Evolutionary conservation across 2,113 vertebrate genomes (phyloP).

Genomic region (Zingel zingel): DNA sequence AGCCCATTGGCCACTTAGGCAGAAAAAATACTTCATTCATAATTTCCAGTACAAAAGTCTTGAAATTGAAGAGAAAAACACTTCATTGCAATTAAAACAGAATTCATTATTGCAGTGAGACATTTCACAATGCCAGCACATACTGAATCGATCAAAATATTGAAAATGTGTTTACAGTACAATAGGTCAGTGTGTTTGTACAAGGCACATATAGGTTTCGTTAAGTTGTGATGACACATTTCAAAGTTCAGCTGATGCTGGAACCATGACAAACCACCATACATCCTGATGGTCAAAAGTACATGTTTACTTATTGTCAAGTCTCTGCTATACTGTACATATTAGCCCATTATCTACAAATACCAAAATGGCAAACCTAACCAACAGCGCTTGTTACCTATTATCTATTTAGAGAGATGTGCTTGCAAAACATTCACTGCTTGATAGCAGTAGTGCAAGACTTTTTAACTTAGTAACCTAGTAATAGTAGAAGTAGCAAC

Average conservation of each 20-base stretch:
- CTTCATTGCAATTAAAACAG: constrained; percentile 28
- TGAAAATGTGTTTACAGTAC: constrained; percentile 23
- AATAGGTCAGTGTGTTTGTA: constrained; percentile 17
- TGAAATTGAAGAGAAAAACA: constrained; percentile 8
- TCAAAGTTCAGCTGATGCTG: constrained; percentile 52
- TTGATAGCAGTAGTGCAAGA: neutral
- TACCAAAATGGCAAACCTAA: neutral
- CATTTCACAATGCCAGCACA: constrained; percentile 7
- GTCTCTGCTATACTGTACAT: neutral
- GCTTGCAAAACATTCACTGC: neutral
- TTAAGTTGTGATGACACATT: neutral
- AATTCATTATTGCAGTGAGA: constrained; percentile 28
- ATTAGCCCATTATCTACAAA: constrained; percentile 2
- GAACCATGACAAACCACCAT: neutral
- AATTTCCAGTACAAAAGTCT: constrained; percentile 27
- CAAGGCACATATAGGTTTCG: constrained; percentile 22
- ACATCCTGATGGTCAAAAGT: constrained; percentile 8
- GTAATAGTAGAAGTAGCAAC: neutral
- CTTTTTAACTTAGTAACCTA: neutral
- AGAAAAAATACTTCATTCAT: neutral
- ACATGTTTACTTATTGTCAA: constrained; percentile 15
- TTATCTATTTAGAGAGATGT: neutral
- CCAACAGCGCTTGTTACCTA: neutral
- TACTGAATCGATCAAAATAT: constrained; percentile 12
- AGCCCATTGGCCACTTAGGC: neutral